Base-by-base conservation (phyloP, 2,888 invertebrate species). In the Drosophila siamana region DNA sequence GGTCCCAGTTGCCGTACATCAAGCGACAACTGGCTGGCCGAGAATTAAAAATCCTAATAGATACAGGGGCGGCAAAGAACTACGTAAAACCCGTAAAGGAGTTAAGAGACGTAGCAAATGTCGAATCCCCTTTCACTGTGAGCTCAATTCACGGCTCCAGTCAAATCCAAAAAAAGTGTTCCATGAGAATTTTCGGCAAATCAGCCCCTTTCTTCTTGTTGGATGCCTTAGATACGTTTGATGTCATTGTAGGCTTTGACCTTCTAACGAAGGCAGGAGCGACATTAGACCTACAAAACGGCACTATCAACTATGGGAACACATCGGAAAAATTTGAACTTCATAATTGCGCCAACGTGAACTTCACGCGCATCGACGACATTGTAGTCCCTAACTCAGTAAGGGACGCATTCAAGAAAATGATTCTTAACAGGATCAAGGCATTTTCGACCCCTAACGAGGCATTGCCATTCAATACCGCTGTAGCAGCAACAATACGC, bases 1-100 rank as follows among this genome's bases (percentile, higher is more conserved):
- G 26, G 9, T 57, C 48, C 40, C 48, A 13, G 15, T 22, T 59
- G 30, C 47, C 56, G 41, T 43, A 16, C 43, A 7, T 60, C 44
- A 26, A 52, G 5, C 36, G 38, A 24, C 51, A 24, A 22, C 28
- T 52, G 13, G 36, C 24, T 51, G 36, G 44, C 1, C 51, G 6
- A 19, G 28, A 11, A 43, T 2, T 48, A 40, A 48, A 13, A 30
- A 43, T 59, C 3, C 15, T 60, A 19, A 38, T 46, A 15, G 43
- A 60, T 13, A 44, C 43, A 4, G 24, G 43, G 11, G 50, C 55
- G 8, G 46, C 51, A 1, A 51, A 24, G 0, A 19, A 43, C 6
- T 38, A 38, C 38, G 13, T 38, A 2, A 30, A 9, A 9, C 24
- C 24, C 24, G 5, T 24, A 24, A 24, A 24, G 30, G 19, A 19